Evolutionary conservation across 1,140 invertebrate genomes (phyloP).

Genomic region (Vollenhovia emeryi): DNA sequence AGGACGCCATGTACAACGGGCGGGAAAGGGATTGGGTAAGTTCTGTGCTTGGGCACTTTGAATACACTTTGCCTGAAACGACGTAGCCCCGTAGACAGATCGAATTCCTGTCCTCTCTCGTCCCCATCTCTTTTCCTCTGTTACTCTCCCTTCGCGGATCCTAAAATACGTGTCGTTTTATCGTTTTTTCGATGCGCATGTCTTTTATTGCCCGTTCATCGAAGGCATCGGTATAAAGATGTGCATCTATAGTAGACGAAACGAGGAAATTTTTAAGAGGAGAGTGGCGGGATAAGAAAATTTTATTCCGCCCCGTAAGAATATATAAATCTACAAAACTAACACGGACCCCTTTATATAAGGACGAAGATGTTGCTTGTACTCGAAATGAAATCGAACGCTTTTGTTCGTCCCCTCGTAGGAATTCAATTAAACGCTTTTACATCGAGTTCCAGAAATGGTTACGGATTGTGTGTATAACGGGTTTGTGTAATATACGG

Average conservation of each 20-base stretch:
- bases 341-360: background rate
- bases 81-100: constrained; percentile 59
- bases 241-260: background rate
- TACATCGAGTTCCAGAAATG: constrained; percentile 27
- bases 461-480: constrained; percentile 35
- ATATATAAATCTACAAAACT: background rate
- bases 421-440: constrained; percentile 54
- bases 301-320: background rate
- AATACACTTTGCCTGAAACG: constrained; percentile 72
- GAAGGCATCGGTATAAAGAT: background rate
- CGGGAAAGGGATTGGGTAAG: constrained; percentile 70
- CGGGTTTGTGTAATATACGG: constrained; percentile 13
- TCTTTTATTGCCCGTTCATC: constrained; percentile 44
- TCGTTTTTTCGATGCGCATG: constrained; percentile 31
- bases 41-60: constrained; percentile 69
- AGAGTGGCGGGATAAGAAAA: background rate
- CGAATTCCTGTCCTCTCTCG: constrained; percentile 48
- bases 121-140: constrained; percentile 10
- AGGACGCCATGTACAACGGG: constrained; percentile 65
- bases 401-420: background rate
- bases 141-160: background rate
- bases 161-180: constrained; percentile 34
- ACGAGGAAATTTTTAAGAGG: background rate
- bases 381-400: background rate
- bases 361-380: background rate